Base-by-base conservation (phyloP, 2,797 vertebrate species). In the Myotis myotis region DNA sequence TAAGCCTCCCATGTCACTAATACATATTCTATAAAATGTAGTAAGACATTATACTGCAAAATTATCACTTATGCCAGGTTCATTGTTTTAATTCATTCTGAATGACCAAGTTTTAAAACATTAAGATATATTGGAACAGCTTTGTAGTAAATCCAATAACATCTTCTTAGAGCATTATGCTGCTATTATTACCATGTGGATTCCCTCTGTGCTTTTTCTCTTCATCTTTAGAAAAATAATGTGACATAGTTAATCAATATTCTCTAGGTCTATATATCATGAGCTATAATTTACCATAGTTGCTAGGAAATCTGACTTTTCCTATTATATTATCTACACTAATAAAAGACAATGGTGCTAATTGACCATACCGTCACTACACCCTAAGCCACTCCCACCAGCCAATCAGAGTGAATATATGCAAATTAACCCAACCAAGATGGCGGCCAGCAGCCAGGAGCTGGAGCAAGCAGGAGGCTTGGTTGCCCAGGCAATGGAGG, bases 11-110 rank as follows among this genome's bases (percentile, higher is more conserved):
- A 20, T 10, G 28, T 84, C 60, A 62, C 11, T 72, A 89, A 86
- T 49, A 68, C 20, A 78, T 78, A 62, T 36, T 53, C 5, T 70
- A 4, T 64, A 87, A 95, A 80, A 87, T 78, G 3, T 16, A 80
- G 53, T 51, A 64, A 90, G 41, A 92, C 87, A 74, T 33, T 87
- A 78, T 25, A 75, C 57, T 71, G 20, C 1, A 55, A 74, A 94
- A 75, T 76, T 87, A 72, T 64, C 79, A 64, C 49, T 76, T 93
- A 47, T 82, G 47, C 5, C 55, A 91, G 25, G 25, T 82, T 89
- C 20, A 70, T 82, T 95, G 44, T 89, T 86, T 68, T 83, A 95
- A 95, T 51, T 94, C 89, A 94, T 79, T 30, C 20, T 85, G n/a
- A 82, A 6, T 82, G 60, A 83, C 38, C 38, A 92, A 55, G 68